phyloP scores from a whole-genome alignment of 2,113 vertebrate genomes.

The Argyrosomus japonicus region DNA sequence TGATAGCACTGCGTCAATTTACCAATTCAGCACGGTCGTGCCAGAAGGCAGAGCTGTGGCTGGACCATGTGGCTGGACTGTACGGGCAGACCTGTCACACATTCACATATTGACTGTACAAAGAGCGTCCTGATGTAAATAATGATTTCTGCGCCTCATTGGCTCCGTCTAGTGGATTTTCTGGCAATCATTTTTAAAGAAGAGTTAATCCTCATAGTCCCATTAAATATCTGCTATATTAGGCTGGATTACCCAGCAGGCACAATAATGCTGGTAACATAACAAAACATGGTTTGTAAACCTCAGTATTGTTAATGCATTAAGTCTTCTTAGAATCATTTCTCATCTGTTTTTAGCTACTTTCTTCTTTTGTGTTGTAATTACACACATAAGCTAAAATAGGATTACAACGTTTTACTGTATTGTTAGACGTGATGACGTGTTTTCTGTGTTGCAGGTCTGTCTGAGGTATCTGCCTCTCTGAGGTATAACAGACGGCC shows the following conservation, averaged over 20 bases:
- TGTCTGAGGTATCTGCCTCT: slow-evolving; percentile 85
- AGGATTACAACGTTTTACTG: neutral
- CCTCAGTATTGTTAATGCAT: neutral
- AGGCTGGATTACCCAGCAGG: neutral
- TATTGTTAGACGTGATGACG: neutral
- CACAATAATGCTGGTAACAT: neutral
- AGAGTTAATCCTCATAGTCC: neutral
- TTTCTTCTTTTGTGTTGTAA: neutral
- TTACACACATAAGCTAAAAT: neutral
- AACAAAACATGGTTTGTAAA: neutral
- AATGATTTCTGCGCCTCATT: neutral
- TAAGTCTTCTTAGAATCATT: neutral
- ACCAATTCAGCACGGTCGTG: neutral
- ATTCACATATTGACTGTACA: neutral
- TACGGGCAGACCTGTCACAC: neutral
- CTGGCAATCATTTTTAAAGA: neutral
- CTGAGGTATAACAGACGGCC: slow-evolving; percentile 90
- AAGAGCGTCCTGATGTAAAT: neutral
- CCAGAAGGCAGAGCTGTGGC: slow-evolving; percentile 6
- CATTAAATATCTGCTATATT: neutral
- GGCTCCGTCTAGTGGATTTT: slow-evolving; percentile 23
- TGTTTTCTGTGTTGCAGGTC: slow-evolving; percentile 80
- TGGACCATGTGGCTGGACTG: slow-evolving; percentile 4
- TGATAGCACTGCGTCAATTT: slow-evolving; percentile 23
- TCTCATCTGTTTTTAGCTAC: neutral